Evolutionary conservation across 2,113 vertebrate genomes (phyloP).

Genomic region (Anoplopoma fimbria): DNA sequence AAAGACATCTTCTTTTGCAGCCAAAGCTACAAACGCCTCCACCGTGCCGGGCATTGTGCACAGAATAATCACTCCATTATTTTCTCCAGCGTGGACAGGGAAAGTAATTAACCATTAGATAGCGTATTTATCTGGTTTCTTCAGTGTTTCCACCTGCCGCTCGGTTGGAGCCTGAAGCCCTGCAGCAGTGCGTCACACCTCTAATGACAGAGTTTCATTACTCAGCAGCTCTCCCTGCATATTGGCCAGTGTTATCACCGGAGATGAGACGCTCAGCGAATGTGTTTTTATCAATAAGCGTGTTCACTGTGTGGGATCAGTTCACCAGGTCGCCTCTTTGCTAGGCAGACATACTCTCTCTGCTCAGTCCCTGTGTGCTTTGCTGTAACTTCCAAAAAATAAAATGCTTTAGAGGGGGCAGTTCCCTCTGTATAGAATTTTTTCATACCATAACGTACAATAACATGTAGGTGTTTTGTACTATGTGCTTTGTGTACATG

Average conservation of each 20-base stretch:
- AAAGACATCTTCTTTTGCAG: conserved; percentile 38
- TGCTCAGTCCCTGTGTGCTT: background rate
- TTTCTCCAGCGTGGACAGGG: conserved; percentile 47
- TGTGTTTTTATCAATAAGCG: conserved; percentile 9
- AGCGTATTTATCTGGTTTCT: conserved; percentile 70
- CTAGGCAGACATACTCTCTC: background rate
- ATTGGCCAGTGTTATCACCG: conserved; percentile 45
- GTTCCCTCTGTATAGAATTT: background rate
- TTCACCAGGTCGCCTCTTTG: background rate
- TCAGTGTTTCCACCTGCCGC: conserved; percentile 61
- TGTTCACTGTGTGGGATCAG: background rate
- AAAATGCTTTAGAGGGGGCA: background rate
- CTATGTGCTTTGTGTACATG: background rate
- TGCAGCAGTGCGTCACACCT: conserved; percentile 33
- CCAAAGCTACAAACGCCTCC: conserved; percentile 45
- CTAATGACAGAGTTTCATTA: conserved; percentile 55
- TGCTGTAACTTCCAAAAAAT: background rate
- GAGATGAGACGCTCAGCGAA: conserved; percentile 17
- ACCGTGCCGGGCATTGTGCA: conserved; percentile 20
- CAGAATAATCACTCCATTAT: conserved; percentile 67
- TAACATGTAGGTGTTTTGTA: background rate
- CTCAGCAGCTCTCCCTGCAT: conserved; percentile 23
- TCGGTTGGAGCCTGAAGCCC: conserved; percentile 40
- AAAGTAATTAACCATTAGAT: conserved; percentile 74
- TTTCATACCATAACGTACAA: background rate